A percentile compares a stretch with the other conserved stretches of the same genome.
phyloP scores from a whole-genome alignment of 2,888 invertebrate species.

The Ptilodon capucinus region DNA sequence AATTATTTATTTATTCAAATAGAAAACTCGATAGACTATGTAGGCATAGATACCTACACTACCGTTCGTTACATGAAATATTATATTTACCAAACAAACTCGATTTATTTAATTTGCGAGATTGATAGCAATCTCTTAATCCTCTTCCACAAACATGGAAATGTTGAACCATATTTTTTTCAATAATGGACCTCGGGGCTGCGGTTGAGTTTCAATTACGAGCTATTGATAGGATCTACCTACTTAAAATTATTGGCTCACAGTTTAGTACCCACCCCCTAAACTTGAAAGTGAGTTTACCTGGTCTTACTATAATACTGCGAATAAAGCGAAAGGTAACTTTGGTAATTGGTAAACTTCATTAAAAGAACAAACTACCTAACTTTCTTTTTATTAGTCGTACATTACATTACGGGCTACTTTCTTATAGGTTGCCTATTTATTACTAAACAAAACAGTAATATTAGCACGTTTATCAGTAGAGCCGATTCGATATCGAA shows the following conservation, averaged over 20 bases:
- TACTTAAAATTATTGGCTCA: background rate
- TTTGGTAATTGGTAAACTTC: background rate
- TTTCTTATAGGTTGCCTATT: background rate
- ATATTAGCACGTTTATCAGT: conserved; percentile 24
- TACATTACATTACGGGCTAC: background rate
- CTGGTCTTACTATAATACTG: background rate
- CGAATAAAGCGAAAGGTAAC: background rate
- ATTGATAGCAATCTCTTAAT: conserved; percentile 1
- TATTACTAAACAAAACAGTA: conserved; percentile 21
- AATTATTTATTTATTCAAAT: no score
- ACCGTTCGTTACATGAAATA: conserved; percentile 4
- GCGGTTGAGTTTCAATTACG: no score
- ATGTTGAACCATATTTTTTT: no score
- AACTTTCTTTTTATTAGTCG: background rate
- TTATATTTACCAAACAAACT: no score
- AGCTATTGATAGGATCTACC: background rate
- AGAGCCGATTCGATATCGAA: conserved; percentile 10
- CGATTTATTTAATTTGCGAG: background rate
- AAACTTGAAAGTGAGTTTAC: background rate
- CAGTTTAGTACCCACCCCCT: background rate
- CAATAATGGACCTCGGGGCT: no score
- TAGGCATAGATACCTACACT: no score
- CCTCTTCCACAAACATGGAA: background rate
- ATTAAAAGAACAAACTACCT: background rate
- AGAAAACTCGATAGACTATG: no score